Base-by-base conservation (phyloP, 2,113 vertebrate species). In the Scomber scombrus region DNA sequence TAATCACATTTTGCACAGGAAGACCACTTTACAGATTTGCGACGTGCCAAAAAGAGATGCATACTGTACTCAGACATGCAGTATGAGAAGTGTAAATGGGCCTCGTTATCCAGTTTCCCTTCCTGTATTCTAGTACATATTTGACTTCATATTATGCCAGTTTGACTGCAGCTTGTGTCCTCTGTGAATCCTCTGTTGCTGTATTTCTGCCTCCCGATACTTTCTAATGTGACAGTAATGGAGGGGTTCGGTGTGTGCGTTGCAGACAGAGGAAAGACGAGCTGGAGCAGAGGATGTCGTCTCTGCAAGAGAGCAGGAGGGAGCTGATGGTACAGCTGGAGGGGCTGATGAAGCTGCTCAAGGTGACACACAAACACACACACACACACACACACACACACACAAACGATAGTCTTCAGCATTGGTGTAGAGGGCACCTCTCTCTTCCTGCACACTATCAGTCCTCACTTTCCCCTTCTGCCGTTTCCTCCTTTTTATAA, bases 241-340 rank as follows among this genome's bases (percentile, higher is more conserved):
- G 50, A 61, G 23, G 23, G 70, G 47, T 57, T 21, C 15, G 19
- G 50, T 40, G 71, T 88, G 46, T 84, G 83, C 86, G 66, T 75
- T 77, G 23, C 91, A 99, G 97, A 81, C 97, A 99, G 86, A 96
- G 98, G 76, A 99, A 99, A 89, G 98, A 99, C 46, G 98, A 99
- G 62, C 78, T 99, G 90, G 98, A 99, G 51, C 97, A 99, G 94
- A 96, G 98, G 76, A 99, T 99, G 98, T 99, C 98, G 0, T 96
- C 97, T 0, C 94, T 99, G 19, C 98, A 99, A 77, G 98, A 99
- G 84, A 99, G 98, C 95, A 90, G 98, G 3, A 92, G 98, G 21
- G 98, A 99, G 19, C 95, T 99, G 90, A 99, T 99, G 98, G 97
- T 98, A 1, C 97, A 99, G 92, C 96, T 99, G 10, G 98, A 99